Base-by-base conservation (phyloP, 2,888 invertebrate species). In the Notodonta ziczac region DNA sequence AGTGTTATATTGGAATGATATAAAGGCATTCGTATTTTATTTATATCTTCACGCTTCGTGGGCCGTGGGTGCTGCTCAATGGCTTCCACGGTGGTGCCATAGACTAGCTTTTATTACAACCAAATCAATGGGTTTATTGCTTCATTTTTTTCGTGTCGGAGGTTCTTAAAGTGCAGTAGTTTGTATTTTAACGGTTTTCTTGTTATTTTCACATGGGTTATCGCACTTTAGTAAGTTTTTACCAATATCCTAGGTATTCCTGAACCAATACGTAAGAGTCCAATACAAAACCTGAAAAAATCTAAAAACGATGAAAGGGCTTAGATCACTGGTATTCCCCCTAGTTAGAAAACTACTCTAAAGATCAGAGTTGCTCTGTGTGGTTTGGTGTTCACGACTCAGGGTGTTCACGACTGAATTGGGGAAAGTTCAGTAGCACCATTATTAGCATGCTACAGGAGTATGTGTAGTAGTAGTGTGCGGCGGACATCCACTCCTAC, bases 71-170 rank as follows among this genome's bases (percentile, higher is more conserved):
- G 66, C 69, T 61, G 61, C 66, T 62, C 66, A 63, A 60, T 60
- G 61, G 24, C 35, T 4, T 59, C 66, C 61, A 65, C 69, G 65
- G 64, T 63, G 63, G 60, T 52, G 46, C 59, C 40, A 40, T 56
- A 44, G 59, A 66, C 60, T 65, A 58, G 62, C 52, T 65, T 73
- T 73, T 73, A 72, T 66, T 59, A 63, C 70, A 40, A 40, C 63
- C 55, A 60, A 60, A 61, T 62, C 63, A 67, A 69, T 46, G 67
- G 60, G 67, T 69, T 73, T 69, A 73, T 69, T 51, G 48, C 66
- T 72, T 69, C 62, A 72, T 73, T 54, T 16, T 39, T 54, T 39
- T 54, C 39, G 16, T 52, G 7, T 12, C 7, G 32, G 8, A 52
- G 32, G 52, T 52, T 52, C 9, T 8, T 32, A 32, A 32, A 32